Evolutionary conservation across 2,113 vertebrate genomes (phyloP).

Genomic region (Protobothrops flavoviridis): DNA sequence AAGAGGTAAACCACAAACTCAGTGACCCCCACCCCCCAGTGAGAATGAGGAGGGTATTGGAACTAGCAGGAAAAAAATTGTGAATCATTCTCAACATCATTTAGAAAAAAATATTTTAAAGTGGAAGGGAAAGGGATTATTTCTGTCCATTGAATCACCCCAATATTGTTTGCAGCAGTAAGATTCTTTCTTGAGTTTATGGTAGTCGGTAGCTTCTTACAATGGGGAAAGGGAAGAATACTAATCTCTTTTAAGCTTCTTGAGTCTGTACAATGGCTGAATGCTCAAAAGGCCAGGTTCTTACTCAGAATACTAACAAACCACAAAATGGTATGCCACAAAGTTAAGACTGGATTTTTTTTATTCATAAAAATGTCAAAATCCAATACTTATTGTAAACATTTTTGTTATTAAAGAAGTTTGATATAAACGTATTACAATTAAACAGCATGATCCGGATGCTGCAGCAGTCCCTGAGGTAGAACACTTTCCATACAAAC

Average conservation of each 20-base stretch:
- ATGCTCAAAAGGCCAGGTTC: background rate
- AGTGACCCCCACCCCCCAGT: background rate
- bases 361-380: background rate
- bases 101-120: background rate
- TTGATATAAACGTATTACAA: background rate
- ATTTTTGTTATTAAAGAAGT: background rate
- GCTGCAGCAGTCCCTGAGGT: background rate
- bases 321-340: background rate
- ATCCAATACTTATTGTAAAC: background rate
- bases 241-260: background rate
- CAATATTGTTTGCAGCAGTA: background rate
- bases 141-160: background rate
- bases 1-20: background rate
- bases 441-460: background rate
- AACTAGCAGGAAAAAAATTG: background rate
- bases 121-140: background rate
- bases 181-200: constrained; percentile 3
- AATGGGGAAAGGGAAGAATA: background rate
- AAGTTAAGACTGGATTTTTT: background rate
- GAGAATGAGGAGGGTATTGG: background rate
- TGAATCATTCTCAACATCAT: background rate
- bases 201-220: constrained; percentile 1
- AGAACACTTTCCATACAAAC: background rate
- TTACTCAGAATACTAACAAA: background rate
- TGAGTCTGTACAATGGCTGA: background rate